phyloP scores from a whole-genome alignment of 2,113 vertebrate species.

The Eurystomus gularis region DNA sequence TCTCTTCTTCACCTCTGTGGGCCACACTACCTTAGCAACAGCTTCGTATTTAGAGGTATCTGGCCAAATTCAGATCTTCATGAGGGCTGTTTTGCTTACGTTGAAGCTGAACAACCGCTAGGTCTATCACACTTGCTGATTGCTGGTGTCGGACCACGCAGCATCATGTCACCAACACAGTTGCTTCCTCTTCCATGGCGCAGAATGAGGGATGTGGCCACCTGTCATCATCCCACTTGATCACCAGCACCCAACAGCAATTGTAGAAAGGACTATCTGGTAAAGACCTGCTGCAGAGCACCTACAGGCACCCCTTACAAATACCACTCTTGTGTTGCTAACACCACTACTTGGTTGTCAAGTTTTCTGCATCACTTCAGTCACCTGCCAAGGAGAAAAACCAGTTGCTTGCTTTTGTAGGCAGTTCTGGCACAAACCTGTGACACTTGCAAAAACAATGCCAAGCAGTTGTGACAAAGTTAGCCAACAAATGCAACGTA shows the following conservation, averaged over 20 bases:
- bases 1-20: not conserved
- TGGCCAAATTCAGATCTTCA: not conserved
- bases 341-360: accelerated
- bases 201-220: accelerated
- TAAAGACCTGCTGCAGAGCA: not conserved
- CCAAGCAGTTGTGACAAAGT: not conserved
- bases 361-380: not conserved
- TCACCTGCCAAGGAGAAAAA: not conserved
- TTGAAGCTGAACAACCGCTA: accelerated
- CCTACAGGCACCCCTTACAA: not conserved
- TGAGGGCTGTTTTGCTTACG: not conserved
- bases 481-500: accelerated
- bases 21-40: not conserved
- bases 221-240: not conserved
- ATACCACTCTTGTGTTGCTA: accelerated
- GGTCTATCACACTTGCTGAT: not conserved
- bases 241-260: not conserved
- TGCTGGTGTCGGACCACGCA: not conserved
- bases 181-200: not conserved
- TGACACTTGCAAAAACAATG: not conserved
- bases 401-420: not conserved
- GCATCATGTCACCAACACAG: accelerated
- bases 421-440: not conserved
- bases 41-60: not conserved
- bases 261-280: not conserved